Base-by-base conservation (phyloP, 2,797 vertebrate genomes). In the Hephaestus fuliginosus region DNA sequence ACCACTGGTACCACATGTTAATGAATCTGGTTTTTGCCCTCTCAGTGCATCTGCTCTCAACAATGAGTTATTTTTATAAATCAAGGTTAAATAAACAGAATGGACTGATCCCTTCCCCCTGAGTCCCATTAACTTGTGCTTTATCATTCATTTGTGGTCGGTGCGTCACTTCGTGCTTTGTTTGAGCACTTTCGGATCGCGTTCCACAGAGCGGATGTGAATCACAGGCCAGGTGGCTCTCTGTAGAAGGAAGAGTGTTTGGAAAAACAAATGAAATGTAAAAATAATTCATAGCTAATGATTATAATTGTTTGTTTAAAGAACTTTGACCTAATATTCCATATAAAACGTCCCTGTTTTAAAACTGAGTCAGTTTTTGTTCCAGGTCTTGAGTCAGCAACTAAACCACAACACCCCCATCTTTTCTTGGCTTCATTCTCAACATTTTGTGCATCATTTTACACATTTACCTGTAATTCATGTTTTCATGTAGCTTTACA, bases 151-250 rank as follows among this genome's bases (percentile, higher is more conserved):
- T 62, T 57, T 63, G 56, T 74, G 41, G 76, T 85, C 74, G 78
- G 80, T 80, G 64, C 86, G 46, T 89, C 57, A 79, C 57, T 75
- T 60, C 14, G 48, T 44, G 28, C 43, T 78, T 83, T 78, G 53
- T 89, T 89, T 81, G 51, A 77, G 64, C 30, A 71, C 51, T 75
- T 78, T 68, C 66, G 64, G 28, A 61, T 76, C 49, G 4, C 15
- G 62, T 75, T 83, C 12, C 74, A 70, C 25, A 41, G 25, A 6
- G 22, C 17, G 39, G 15, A 60, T 28, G 30, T 78, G 66, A 70
- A 18, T 68, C 25, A 39, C 1, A 33, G 56, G 51, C n/a, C 63
- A 56, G 60, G 64, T 75, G 55, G 53, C 63, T 36, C 3, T 5
- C 15, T 46, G 12, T 44, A 41, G 15, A 9, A 49, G 48, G 3